phyloP scores from a whole-genome alignment of 2,888 invertebrate genomes.

The Homarus gammarus region DNA sequence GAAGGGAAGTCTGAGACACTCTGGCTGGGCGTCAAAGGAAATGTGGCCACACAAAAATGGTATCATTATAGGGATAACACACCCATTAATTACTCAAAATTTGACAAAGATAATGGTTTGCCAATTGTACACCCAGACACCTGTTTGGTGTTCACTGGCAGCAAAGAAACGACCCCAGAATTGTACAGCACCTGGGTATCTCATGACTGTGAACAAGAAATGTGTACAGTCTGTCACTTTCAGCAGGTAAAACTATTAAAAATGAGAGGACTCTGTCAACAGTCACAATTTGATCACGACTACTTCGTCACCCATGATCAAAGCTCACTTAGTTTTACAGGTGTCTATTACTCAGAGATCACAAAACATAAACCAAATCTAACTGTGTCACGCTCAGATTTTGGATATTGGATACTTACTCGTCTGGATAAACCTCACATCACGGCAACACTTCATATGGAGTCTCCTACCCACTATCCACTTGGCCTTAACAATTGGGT shows the following conservation, averaged over 20 bases:
- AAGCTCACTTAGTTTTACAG: not conserved
- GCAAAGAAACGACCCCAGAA: not conserved
- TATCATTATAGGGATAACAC: not conserved
- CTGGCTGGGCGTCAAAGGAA: constrained; percentile 23
- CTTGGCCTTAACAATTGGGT: constrained; percentile 25
- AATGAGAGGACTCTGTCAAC: constrained; percentile 18
- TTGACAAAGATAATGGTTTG: not conserved
- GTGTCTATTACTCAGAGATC: constrained; percentile 29
- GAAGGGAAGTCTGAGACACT: not conserved
- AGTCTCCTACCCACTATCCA: constrained; percentile 14
- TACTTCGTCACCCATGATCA: constrained; percentile 2
- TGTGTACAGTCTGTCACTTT: constrained; percentile 29
- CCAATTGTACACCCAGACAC: not conserved
- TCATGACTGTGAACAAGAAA: not conserved
- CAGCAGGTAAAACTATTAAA: not conserved
- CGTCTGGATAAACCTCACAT: constrained; percentile 18
- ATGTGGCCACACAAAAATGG: constrained; percentile 6
- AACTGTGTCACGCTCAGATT: not conserved
- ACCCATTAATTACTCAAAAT: constrained; percentile 8
- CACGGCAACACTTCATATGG: constrained; percentile 1
- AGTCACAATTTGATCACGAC: constrained; percentile 34
- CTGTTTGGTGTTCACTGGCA: constrained; percentile 13
- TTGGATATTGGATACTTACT: constrained; percentile 30
- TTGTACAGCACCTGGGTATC: not conserved
- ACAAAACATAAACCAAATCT: not conserved